A percentile compares a stretch with the other conserved stretches of the same genome.
These are phyloP conservation scores for Parazoanthus swiftii DNA, from an alignment of 92 coral and sea anemone genomes.

Conservation along the genomic window DNA sequence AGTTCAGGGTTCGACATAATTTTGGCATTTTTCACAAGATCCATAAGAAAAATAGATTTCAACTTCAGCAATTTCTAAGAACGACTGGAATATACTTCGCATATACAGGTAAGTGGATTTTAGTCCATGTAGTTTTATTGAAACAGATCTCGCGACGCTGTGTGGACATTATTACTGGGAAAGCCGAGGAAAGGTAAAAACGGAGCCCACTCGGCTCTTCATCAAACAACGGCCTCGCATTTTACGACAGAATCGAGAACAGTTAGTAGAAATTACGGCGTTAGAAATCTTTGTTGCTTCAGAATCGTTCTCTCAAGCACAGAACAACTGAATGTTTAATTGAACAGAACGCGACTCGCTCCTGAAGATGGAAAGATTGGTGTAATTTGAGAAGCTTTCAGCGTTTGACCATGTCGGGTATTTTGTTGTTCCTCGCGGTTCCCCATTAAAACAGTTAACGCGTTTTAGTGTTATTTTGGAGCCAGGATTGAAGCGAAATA, in stretches of 20 bases:
- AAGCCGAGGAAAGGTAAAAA: neutral
- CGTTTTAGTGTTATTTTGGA: slow-evolving; percentile 1
- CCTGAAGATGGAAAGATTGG: slow-evolving; percentile 26
- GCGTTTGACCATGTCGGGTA: slow-evolving; percentile 28
- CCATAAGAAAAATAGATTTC: neutral
- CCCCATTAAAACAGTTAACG: neutral
- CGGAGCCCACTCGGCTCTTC: neutral
- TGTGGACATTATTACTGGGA: neutral
- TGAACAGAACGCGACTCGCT: slow-evolving; percentile 44
- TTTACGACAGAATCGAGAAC: neutral
- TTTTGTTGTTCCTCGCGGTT: slow-evolving; percentile 10
- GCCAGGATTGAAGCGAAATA: slow-evolving; percentile 17
- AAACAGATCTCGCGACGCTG: slow-evolving; percentile 22
- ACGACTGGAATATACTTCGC: slow-evolving; percentile 10
- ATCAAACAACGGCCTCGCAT: neutral
- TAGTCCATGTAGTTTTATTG: neutral
- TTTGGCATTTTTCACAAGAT: neutral
- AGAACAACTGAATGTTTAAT: slow-evolving; percentile 36
- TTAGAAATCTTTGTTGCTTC: slow-evolving; percentile 4
- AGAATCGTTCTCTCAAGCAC: slow-evolving; percentile 31
- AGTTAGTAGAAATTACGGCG: neutral
- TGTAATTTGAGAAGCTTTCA: slow-evolving; percentile 38
- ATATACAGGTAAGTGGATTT: slow-evolving; percentile 40
- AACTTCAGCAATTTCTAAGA: neutral
- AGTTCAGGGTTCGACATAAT: neutral